Evolutionary conservation across 2,113 vertebrate genomes (phyloP).

Genomic region (Nansenia antarctica): DNA sequence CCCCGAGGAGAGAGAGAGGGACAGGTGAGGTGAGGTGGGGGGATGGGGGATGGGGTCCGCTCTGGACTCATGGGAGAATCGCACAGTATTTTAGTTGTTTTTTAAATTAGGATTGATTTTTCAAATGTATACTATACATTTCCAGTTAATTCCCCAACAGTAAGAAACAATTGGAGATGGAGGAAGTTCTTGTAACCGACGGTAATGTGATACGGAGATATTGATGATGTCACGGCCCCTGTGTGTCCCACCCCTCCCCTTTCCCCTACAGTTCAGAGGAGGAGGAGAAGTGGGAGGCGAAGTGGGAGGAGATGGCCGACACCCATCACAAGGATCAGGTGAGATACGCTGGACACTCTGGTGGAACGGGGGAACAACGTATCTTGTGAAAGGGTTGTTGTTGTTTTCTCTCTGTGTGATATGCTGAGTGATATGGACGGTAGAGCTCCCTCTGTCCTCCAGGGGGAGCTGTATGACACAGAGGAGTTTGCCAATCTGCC

Average conservation of each 20-base stretch:
- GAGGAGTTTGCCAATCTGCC: slow-evolving; percentile 88
- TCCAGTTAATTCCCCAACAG: too few relatives aligned
- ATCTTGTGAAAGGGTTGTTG: neutral
- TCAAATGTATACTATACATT: too few relatives aligned
- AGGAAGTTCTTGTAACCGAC: too few relatives aligned
- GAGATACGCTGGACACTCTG: slow-evolving; percentile 28
- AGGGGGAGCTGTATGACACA: slow-evolving; percentile 84
- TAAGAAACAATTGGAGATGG: too few relatives aligned
- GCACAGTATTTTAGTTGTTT: too few relatives aligned
- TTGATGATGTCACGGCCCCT: too few relatives aligned
- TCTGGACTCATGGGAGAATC: too few relatives aligned
- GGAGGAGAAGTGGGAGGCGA: slow-evolving; percentile 81
- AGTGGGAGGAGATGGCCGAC: slow-evolving; percentile 74
- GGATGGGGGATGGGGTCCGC: too few relatives aligned
- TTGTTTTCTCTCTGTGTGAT: neutral
- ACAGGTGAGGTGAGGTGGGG: slow-evolving; percentile 75
- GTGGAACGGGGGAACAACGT: neutral
- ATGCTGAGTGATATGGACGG: neutral
- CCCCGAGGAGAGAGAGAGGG: slow-evolving; percentile 76
- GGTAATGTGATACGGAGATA: too few relatives aligned
- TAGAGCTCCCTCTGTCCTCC: slow-evolving; percentile 15
- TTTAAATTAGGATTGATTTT: too few relatives aligned
- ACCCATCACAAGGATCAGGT: slow-evolving; percentile 81
- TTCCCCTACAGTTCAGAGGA: slow-evolving; percentile 76
- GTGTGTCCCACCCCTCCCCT: neutral